Conservation (phyloP, 2,113 vertebrate genomes). For the Mus pahari region DNA sequence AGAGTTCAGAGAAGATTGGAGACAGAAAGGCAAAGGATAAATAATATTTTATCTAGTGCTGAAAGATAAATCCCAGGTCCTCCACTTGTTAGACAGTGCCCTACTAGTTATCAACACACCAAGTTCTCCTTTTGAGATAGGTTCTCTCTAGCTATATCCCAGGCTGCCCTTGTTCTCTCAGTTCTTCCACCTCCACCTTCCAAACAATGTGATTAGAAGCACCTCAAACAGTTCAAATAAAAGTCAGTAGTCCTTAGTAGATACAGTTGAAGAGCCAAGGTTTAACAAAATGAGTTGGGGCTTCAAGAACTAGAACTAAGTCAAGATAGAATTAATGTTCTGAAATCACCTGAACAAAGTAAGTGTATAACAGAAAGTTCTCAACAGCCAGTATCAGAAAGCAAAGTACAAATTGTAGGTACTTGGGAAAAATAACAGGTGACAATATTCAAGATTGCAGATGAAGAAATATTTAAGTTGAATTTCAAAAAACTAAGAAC, state of each 20-base stretch:
- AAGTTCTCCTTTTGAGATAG: not conserved
- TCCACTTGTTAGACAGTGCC: not conserved
- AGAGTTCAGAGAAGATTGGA: not conserved
- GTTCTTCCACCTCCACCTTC: not conserved
- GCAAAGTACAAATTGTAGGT: not conserved
- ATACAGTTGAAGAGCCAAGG: not conserved
- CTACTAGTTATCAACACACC: not conserved
- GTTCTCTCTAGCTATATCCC: not conserved
- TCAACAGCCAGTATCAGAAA: not conserved
- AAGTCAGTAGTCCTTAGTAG: not conserved
- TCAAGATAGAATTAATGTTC: not conserved
- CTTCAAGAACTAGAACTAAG: not conserved
- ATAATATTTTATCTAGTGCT: not conserved
- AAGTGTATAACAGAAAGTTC: not conserved
- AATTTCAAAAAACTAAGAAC: not conserved
- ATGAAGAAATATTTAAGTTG: not conserved
- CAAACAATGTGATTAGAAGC: not conserved
- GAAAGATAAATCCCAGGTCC: not conserved
- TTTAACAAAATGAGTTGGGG: not conserved
- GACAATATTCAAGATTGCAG: not conserved
- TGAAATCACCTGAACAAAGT: constrained; percentile 5
- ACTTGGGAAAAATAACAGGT: not conserved
- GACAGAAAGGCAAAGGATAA: not conserved
- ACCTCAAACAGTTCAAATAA: not conserved
- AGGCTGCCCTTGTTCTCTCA: not conserved